A percentile compares a stretch with the other conserved stretches of the same genome.
These are phyloP conservation scores for Rallus limicola DNA, from an alignment of 2,113 vertebrate genomes.

Conservation along the genomic window DNA sequence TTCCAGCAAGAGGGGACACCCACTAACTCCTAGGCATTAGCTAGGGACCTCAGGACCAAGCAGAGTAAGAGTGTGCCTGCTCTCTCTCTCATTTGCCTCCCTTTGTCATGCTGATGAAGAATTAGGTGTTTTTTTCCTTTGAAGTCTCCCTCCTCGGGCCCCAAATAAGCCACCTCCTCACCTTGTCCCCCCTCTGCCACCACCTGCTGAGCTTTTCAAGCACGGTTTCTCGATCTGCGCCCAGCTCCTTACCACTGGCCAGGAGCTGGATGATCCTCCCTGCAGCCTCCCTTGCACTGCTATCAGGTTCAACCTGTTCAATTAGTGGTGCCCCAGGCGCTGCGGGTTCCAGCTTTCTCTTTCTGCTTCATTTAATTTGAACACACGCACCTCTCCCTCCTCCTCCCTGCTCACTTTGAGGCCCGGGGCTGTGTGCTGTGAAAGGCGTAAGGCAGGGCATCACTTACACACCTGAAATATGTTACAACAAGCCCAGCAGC, in stretches of 20 bases:
- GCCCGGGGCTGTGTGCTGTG: conserved; percentile 49
- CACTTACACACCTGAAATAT: conserved; percentile 67
- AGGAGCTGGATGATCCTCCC: background rate
- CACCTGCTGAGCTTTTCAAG: background rate
- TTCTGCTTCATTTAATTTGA: conserved; percentile 73
- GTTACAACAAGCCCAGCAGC: conserved; percentile 66
- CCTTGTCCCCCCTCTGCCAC: background rate
- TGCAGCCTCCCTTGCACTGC: background rate
- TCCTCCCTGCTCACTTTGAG: conserved; percentile 24
- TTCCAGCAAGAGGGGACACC: background rate
- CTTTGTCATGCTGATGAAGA: background rate
- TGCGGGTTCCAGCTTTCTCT: conserved; percentile 69
- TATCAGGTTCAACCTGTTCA: conserved; percentile 72
- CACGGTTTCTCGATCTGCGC: background rate
- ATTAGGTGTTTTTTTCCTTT: background rate
- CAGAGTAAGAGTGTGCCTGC: background rate
- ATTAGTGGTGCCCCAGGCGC: conserved; percentile 36
- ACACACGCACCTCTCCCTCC: conserved; percentile 35
- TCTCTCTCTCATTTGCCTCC: background rate
- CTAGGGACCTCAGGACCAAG: background rate
- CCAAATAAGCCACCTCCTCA: background rate
- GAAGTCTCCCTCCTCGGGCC: background rate
- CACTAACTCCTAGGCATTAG: background rate
- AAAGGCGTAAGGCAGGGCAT: conserved; percentile 70
- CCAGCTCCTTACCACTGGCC: accelerated